Conservation (phyloP, 2,797 vertebrate genomes). For the Pipistrellus nathusii region DNA sequence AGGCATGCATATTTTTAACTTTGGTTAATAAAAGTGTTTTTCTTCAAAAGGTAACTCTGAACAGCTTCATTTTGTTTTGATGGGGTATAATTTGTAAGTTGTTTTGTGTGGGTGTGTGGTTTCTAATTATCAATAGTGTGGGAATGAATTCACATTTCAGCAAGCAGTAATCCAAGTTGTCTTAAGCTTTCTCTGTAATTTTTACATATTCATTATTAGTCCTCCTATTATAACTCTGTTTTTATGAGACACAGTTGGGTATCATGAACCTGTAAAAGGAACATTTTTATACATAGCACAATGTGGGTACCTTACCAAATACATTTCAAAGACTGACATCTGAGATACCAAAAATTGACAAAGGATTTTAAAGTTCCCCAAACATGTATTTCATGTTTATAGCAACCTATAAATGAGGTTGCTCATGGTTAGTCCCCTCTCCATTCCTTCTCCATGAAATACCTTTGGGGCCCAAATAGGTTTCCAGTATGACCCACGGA, state of each 20-base stretch:
- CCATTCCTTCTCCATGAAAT: neutral
- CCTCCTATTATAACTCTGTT: conserved; percentile 51
- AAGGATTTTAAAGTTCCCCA: conserved; percentile 37
- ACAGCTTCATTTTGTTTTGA: conserved; percentile 54
- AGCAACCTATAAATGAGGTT: neutral
- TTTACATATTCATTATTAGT: conserved; percentile 63
- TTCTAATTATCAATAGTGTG: conserved; percentile 67
- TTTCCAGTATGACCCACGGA: neutral
- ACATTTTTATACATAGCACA: conserved; percentile 7
- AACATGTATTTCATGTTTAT: conserved; percentile 46
- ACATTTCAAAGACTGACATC: conserved; percentile 44
- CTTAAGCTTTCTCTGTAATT: conserved; percentile 62
- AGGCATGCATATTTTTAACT: neutral
- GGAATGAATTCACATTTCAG: conserved; percentile 71
- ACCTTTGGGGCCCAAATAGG: neutral
- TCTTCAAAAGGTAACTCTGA: conserved; percentile 62
- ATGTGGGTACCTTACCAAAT: conserved; percentile 37
- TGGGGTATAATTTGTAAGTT: conserved; percentile 43
- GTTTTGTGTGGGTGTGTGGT: conserved; percentile 46
- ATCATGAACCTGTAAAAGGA: neutral
- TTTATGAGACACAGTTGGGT: conserved; percentile 55
- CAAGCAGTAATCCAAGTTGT: conserved; percentile 63
- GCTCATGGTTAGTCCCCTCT: neutral
- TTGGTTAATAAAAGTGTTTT: conserved; percentile 48
- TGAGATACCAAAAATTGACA: conserved; percentile 42